phyloP scores from a whole-genome alignment of 1,140 invertebrate species.

The Calephelis nemesis region DNA sequence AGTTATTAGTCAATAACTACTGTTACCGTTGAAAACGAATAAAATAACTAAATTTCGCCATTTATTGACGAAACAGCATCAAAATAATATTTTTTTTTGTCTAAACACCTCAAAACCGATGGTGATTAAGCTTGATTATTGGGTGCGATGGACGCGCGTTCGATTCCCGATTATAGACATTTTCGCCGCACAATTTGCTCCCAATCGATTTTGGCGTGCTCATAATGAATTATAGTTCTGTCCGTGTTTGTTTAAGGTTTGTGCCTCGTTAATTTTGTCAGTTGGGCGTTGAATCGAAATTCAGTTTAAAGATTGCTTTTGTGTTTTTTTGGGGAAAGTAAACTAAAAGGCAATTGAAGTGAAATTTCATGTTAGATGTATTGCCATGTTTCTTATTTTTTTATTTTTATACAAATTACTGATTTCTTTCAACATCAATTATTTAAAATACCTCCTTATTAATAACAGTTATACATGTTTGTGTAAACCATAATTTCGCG shows the following conservation, averaged over 20 bases:
- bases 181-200: slow-evolving; percentile 46
- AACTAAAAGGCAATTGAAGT: too few species aligned
- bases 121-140: slow-evolving; percentile 60
- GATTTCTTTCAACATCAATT: too few species aligned
- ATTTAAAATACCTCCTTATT: too few species aligned
- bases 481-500: too few species aligned
- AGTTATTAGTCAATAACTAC: neutral
- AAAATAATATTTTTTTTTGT: slow-evolving; percentile 28
- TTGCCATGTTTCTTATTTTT: too few species aligned
- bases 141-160: slow-evolving; percentile 48
- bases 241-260: slow-evolving; percentile 39
- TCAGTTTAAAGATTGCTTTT: neutral
- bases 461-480: too few species aligned
- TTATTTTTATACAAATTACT: too few species aligned
- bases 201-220: slow-evolving; percentile 53
- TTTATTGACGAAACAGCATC: slow-evolving; percentile 26
- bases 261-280: slow-evolving; percentile 12
- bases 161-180: slow-evolving; percentile 68
- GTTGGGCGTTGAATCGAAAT: neutral
- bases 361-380: too few species aligned
- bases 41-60: slow-evolving; percentile 25
- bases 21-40: neutral
- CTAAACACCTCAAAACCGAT: slow-evolving; percentile 11
- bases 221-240: slow-evolving; percentile 57
- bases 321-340: neutral